Percentiles rank a stretch among this genome's conserved stretches.
Evolutionary conservation across 30 jellyfish, hydroid and myxozoan genomes (phyloP).

Genomic region (Aurelia sp.): DNA sequence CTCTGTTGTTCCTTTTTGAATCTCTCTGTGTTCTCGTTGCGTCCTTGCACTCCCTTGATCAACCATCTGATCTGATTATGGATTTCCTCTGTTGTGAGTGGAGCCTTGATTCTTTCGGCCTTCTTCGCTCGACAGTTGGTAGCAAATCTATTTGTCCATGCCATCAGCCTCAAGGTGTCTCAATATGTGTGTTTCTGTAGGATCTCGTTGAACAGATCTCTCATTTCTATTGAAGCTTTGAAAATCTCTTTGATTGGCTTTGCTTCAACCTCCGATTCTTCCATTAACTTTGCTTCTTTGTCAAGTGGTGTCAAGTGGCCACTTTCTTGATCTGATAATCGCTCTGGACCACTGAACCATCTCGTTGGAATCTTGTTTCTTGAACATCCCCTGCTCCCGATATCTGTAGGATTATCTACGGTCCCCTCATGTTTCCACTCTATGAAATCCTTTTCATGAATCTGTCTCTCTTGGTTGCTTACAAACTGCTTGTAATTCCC

Average conservation of each 20-base stretch:
- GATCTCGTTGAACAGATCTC: constrained; percentile 3
- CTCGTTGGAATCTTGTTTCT: constrained; percentile 1
- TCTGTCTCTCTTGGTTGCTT: constrained; percentile 53
- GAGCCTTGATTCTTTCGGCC: constrained; percentile 35
- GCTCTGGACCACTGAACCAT: constrained; percentile 67
- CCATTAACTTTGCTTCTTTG: constrained; percentile 17
- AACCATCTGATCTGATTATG: constrained; percentile 5
- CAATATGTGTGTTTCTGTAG: constrained; percentile 23
- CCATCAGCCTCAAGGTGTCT: constrained; percentile 32
- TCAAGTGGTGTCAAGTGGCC: constrained; percentile 73
- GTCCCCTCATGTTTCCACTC: constrained; percentile 64
- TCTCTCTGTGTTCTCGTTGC: constrained; percentile 12
- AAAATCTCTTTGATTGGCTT: constrained; percentile 38
- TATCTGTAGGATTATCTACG: constrained; percentile 59
- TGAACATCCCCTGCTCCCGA: constrained; percentile 70
- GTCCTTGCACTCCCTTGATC: constrained; percentile 31
- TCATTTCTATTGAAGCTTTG: constrained; percentile 10
- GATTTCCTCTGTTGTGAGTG: constrained; percentile 59
- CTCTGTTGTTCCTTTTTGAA: constrained; percentile 28
- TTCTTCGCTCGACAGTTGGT: constrained; percentile 28
- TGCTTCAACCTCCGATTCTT: constrained; percentile 57
- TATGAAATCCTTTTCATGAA: constrained; percentile 29
- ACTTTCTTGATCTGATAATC: constrained; percentile 37
- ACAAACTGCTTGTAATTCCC: constrained; percentile 70
- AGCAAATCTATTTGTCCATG: constrained; percentile 52